These are phyloP conservation scores for Oligia strigilis DNA, from an alignment of 2,888 invertebrate species.

Conservation along the genomic window DNA sequence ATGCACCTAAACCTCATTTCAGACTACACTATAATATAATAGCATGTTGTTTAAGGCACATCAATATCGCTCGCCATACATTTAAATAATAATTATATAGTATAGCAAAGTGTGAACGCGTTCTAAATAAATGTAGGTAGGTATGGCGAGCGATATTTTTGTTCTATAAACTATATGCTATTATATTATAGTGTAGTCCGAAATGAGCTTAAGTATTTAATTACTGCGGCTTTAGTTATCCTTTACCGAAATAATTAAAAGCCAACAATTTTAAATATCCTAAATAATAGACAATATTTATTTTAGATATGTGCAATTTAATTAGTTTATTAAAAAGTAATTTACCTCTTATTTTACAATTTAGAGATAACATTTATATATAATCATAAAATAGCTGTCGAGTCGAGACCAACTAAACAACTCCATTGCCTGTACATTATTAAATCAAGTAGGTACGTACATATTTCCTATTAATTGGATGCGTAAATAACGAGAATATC, in stretches of 20 bases:
- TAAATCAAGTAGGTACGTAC: conserved; percentile 44
- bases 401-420: conserved; percentile 58
- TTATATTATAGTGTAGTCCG: too few relatives aligned
- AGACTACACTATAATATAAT: too few relatives aligned
- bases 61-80: too few relatives aligned
- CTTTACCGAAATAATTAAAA: neutral
- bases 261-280: neutral
- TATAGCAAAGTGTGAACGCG: too few relatives aligned
- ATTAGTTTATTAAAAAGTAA: conserved; percentile 80
- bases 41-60: too few relatives aligned
- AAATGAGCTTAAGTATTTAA: too few relatives aligned
- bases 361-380: conserved; percentile 74
- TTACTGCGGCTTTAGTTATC: too few relatives aligned
- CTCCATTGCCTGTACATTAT: conserved; percentile 48
- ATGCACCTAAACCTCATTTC: too few relatives aligned
- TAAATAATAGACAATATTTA: conserved; percentile 57
- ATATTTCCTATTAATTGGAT: conserved; percentile 26
- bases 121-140: too few relatives aligned
- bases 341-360: conserved; percentile 78
- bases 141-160: too few relatives aligned
- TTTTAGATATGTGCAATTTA: conserved; percentile 84
- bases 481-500: conserved; percentile 37
- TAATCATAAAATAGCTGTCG: conserved; percentile 59
- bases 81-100: too few relatives aligned
- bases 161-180: too few relatives aligned